phyloP scores from a whole-genome alignment of 2,888 invertebrate species.

The Cremastinae sp. region DNA sequence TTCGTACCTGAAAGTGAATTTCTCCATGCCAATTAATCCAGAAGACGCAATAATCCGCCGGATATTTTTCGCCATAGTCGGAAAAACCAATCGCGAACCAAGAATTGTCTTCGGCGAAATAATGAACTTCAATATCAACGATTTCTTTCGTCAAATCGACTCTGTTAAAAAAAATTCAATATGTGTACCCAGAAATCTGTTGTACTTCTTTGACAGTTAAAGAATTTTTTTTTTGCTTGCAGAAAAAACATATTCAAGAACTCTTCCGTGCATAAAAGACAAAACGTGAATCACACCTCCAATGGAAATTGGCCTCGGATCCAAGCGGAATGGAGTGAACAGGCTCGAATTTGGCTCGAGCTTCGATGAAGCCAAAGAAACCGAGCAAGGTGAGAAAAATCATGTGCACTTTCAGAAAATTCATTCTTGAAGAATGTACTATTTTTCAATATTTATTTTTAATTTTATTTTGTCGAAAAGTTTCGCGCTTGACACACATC shows the following conservation, averaged over 20 bases:
- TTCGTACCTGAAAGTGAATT: slow-evolving; percentile 82
- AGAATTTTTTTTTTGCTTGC: slow-evolving; percentile 87
- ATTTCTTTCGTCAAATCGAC: slow-evolving; percentile 71
- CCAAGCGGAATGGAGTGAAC: slow-evolving; percentile 76
- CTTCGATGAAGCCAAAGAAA: slow-evolving; percentile 13
- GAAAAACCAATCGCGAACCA: slow-evolving; percentile 96
- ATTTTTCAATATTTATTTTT: neutral
- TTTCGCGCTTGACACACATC: neutral
- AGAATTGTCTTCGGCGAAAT: slow-evolving; percentile 71
- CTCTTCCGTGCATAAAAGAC: slow-evolving; percentile 73
- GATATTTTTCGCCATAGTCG: slow-evolving; percentile 87
- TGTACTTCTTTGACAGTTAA: slow-evolving; percentile 85
- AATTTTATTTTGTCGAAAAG: too few species aligned
- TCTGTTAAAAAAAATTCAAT: slow-evolving; percentile 61
- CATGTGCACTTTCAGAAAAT: neutral
- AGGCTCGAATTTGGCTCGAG: slow-evolving; percentile 37
- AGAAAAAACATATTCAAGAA: slow-evolving; percentile 76
- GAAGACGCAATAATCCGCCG: slow-evolving; percentile 91
- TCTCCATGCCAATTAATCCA: slow-evolving; percentile 87
- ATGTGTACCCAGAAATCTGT: neutral
- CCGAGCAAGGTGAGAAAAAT: slow-evolving; percentile 10
- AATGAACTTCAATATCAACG: slow-evolving; percentile 75
- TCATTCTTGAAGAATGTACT: slow-evolving; percentile 31
- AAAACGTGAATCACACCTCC: slow-evolving; percentile 71
- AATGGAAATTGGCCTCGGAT: slow-evolving; percentile 75